These are phyloP conservation scores for Aleiodes leptofemur DNA, from an alignment of 2,888 invertebrate genomes.

Conservation along the genomic window DNA sequence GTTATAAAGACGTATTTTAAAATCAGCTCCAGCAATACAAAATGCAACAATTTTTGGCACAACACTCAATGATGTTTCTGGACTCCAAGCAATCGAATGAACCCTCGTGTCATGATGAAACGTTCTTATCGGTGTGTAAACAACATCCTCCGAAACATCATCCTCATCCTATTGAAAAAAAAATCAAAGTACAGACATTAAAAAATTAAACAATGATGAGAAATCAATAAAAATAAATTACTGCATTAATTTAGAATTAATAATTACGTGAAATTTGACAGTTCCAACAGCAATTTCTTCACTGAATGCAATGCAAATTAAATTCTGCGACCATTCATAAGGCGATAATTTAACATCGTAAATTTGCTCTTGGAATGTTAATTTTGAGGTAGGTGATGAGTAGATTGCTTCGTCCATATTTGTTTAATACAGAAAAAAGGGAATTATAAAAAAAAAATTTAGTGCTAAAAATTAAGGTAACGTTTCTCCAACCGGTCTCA, in stretches of 20 bases:
- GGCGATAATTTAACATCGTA: constrained; percentile 79
- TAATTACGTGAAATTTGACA: constrained; percentile 77
- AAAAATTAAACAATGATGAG: background rate
- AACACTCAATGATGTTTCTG: constrained; percentile 79
- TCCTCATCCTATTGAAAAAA: constrained; percentile 76
- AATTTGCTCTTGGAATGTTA: constrained; percentile 78
- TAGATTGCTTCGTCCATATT: constrained; percentile 69
- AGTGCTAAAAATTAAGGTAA: constrained; percentile 2
- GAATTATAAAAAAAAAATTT: constrained; percentile 6
- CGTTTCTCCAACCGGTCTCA: too few species aligned
- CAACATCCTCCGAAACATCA: constrained; percentile 76
- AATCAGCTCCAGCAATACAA: constrained; percentile 78
- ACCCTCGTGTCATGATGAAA: constrained; percentile 78
- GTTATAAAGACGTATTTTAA: constrained; percentile 77
- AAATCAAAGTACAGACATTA: constrained; percentile 11
- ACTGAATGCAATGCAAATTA: constrained; percentile 79
- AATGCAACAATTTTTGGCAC: constrained; percentile 79
- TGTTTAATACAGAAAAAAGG: background rate
- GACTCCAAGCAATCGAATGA: constrained; percentile 79
- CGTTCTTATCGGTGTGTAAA: constrained; percentile 78
- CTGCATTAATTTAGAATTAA: constrained; percentile 5
- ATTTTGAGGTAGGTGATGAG: constrained; percentile 74
- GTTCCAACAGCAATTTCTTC: constrained; percentile 78
- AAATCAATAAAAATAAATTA: background rate
- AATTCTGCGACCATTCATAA: constrained; percentile 81